phyloP scores from a whole-genome alignment of 1,140 invertebrate species.

The Drosophila lacteicornis region DNA sequence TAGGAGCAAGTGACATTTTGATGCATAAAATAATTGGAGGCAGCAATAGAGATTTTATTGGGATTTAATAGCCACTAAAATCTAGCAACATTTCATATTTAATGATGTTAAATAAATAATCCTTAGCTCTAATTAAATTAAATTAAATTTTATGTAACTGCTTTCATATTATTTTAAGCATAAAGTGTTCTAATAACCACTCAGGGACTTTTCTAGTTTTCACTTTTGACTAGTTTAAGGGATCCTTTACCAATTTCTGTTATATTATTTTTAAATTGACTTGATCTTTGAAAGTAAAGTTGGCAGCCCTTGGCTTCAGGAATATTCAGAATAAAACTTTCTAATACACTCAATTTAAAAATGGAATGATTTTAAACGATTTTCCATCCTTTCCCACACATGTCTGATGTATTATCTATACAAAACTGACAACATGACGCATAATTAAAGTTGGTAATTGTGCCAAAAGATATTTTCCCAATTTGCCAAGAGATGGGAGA shows the following conservation, averaged over 20 bases:
- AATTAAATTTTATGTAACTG: background rate
- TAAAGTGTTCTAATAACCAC: background rate
- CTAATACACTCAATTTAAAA: background rate
- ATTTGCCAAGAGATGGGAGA: slow-evolving; percentile 41
- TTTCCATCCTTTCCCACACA: background rate
- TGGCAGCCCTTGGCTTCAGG: too few species aligned
- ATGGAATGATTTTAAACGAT: background rate
- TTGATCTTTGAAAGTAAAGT: too few species aligned
- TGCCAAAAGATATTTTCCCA: slow-evolving; percentile 51
- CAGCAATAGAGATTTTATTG: slow-evolving; percentile 1
- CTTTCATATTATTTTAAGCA: background rate
- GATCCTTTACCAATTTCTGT: background rate
- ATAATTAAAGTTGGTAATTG: slow-evolving; percentile 61
- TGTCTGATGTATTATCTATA: slow-evolving; percentile 7
- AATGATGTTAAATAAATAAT: too few species aligned
- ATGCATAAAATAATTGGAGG: background rate
- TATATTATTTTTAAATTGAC: background rate
- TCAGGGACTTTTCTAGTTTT: background rate
- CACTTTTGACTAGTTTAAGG: background rate
- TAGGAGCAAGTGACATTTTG: background rate
- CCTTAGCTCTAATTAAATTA: too few species aligned
- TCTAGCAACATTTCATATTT: background rate
- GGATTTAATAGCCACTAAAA: background rate
- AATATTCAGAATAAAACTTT: background rate
- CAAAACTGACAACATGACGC: slow-evolving; percentile 62